Conservation (phyloP, 2,888 invertebrate genomes). For the Acrobasis suavella region DNA sequence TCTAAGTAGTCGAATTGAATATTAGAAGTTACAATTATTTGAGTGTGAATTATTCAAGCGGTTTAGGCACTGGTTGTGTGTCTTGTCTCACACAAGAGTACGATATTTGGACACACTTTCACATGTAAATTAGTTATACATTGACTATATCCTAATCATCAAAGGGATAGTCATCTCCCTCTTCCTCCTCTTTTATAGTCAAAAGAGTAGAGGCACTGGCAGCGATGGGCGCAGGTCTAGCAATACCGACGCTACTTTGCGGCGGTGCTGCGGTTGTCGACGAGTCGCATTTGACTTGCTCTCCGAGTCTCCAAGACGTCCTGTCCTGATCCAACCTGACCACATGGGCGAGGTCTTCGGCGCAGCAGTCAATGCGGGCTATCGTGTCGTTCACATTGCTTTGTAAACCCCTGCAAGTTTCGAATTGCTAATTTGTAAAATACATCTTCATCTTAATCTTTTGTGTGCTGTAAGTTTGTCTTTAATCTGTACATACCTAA, state of each 20-base stretch:
- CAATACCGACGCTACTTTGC: background rate
- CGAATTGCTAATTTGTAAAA: background rate
- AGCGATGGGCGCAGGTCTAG: background rate
- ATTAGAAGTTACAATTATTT: no score
- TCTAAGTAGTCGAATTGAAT: no score
- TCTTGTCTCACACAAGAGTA: no score
- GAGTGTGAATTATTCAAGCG: no score
- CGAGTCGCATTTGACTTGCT: slow-evolving; percentile 27
- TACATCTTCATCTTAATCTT: no score
- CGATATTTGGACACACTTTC: no score
- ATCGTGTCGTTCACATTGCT: slow-evolving; percentile 50
- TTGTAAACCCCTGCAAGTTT: slow-evolving; percentile 45
- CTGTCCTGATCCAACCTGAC: slow-evolving; percentile 59
- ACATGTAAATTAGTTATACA: no score
- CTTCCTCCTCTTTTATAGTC: slow-evolving; percentile 58
- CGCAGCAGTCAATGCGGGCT: slow-evolving; percentile 52
- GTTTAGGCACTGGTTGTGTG: no score
- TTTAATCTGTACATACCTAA: no score
- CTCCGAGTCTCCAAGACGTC: slow-evolving; percentile 43
- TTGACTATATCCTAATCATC: slow-evolving; percentile 33
- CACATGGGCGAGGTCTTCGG: slow-evolving; percentile 55
- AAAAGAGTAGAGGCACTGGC: slow-evolving; percentile 14
- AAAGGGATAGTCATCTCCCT: slow-evolving; percentile 60
- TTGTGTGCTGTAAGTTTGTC: no score
- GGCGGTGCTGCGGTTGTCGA: slow-evolving; percentile 23